A percentile compares a stretch with the other conserved stretches of the same genome.
These are phyloP conservation scores for Cavia aperea DNA, from an alignment of 2,113 vertebrate genomes.

Conservation along the genomic window DNA sequence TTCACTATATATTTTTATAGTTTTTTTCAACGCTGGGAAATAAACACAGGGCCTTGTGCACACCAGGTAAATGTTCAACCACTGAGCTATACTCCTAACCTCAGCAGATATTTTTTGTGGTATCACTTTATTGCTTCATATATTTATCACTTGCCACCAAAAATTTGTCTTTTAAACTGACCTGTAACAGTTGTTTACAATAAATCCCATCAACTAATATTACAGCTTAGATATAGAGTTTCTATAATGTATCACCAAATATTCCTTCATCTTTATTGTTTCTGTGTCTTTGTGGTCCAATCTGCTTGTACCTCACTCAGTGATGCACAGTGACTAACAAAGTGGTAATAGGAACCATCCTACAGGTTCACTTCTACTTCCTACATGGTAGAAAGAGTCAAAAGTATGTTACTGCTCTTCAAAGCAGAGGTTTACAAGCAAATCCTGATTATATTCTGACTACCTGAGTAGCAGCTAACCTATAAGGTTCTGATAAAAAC, in stretches of 20 bases:
- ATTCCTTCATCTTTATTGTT: not conserved
- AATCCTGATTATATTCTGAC: constrained; percentile 34
- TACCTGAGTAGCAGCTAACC: not conserved
- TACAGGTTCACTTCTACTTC: not conserved
- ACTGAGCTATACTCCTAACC: not conserved
- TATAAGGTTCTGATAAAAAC: not conserved
- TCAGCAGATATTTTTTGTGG: not conserved
- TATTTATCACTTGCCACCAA: not conserved
- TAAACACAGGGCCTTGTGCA: not conserved
- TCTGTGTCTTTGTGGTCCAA: not conserved
- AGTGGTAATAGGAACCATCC: not conserved
- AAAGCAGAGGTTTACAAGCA: constrained; percentile 8
- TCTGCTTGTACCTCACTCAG: not conserved
- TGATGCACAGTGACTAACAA: not conserved
- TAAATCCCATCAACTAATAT: not conserved
- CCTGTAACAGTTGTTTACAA: not conserved
- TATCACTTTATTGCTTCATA: not conserved
- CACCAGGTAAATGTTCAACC: not conserved
- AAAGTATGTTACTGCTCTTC: not conserved
- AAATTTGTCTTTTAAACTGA: not conserved
- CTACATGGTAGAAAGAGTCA: not conserved
- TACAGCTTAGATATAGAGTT: not conserved
- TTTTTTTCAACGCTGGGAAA: not conserved
- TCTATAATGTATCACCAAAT: not conserved
- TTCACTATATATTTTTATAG: not conserved